Percentiles rank a stretch among this genome's conserved stretches.
Conservation (phyloP, 2,113 vertebrate genomes). For the Nothobranchius furzeri region DNA sequence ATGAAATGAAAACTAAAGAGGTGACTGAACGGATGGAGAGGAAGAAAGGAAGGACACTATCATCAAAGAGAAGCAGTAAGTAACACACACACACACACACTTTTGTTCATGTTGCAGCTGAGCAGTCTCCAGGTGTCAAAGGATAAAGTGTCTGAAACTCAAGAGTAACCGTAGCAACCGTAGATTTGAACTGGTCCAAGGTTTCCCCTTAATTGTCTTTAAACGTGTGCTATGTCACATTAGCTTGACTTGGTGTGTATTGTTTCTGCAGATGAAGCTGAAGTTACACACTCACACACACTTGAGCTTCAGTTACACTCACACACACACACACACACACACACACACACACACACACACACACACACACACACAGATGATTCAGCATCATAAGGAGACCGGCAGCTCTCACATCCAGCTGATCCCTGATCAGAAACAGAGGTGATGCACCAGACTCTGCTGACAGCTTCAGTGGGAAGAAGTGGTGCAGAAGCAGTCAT, state of each 20-base stretch:
- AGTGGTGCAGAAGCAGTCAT: background rate
- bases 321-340: slow-evolving; percentile 6
- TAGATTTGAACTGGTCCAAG: slow-evolving; percentile 3
- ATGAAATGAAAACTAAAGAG: slow-evolving; percentile 23
- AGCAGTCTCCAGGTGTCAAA: slow-evolving; percentile 12
- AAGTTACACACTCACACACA: slow-evolving; percentile 43
- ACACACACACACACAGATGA: background rate
- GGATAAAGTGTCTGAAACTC: slow-evolving; percentile 38
- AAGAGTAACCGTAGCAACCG: slow-evolving; percentile 28
- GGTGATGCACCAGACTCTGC: slow-evolving; percentile 16
- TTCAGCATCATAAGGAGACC: slow-evolving; percentile 12
- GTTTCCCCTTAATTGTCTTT: background rate
- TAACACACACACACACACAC: slow-evolving; percentile 29
- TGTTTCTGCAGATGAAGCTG: slow-evolving; percentile 59
- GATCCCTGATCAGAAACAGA: background rate
- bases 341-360: too few species aligned
- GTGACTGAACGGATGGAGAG: background rate
- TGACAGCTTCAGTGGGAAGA: slow-evolving; percentile 14
- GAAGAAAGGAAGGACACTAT: slow-evolving; percentile 1
- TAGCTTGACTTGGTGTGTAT: slow-evolving; percentile 41
- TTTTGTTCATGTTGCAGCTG: slow-evolving; percentile 18
- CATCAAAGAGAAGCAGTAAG: slow-evolving; percentile 39
- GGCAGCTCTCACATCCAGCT: background rate
- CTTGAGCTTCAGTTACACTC: slow-evolving; percentile 4
- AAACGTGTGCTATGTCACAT: slow-evolving; percentile 43